These are phyloP conservation scores for Schizopygopsis pylzovi DNA, from an alignment of 2,797 vertebrate species.

Conservation along the genomic window DNA sequence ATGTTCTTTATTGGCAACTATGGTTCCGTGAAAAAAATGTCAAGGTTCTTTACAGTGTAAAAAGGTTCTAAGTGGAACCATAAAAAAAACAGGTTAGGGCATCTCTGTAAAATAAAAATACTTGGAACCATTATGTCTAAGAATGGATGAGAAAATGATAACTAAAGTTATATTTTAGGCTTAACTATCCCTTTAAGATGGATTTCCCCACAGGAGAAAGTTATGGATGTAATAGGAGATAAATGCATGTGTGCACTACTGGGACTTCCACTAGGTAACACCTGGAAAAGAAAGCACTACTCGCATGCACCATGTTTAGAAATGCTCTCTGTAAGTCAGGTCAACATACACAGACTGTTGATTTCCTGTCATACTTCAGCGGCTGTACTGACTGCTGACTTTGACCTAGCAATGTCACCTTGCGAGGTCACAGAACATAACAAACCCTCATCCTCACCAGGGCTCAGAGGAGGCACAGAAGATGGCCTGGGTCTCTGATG, in stretches of 20 bases:
- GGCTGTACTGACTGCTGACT: conserved; percentile 50
- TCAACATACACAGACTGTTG: conserved; percentile 29
- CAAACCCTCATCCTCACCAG: conserved; percentile 64
- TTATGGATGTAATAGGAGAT: not conserved
- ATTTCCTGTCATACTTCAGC: conserved; percentile 61
- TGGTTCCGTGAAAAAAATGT: not conserved
- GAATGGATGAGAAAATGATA: not conserved
- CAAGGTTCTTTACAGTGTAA: not conserved
- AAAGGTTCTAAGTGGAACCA: not conserved
- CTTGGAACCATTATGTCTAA: not conserved
- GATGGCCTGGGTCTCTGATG: conserved; percentile 10
- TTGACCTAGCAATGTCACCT: conserved; percentile 65
- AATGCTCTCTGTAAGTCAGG: conserved; percentile 10
- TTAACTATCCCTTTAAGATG: conserved; percentile 13
- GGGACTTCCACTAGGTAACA: conserved; percentile 8
- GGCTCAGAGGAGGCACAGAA: not conserved
- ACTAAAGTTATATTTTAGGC: not conserved
- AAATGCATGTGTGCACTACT: conserved; percentile 4
- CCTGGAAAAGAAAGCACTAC: conserved; percentile 3
- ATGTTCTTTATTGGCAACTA: not conserved
- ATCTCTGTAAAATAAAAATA: not conserved
- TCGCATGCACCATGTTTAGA: conserved; percentile 2
- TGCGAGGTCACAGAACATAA: conserved; percentile 62
- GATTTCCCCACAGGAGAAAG: not conserved
- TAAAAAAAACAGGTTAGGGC: not conserved